A percentile compares a stretch with the other conserved stretches of the same genome.
These are phyloP conservation scores for Itoplectis maculator DNA, from an alignment of 2,888 invertebrate species.

Conservation along the genomic window DNA sequence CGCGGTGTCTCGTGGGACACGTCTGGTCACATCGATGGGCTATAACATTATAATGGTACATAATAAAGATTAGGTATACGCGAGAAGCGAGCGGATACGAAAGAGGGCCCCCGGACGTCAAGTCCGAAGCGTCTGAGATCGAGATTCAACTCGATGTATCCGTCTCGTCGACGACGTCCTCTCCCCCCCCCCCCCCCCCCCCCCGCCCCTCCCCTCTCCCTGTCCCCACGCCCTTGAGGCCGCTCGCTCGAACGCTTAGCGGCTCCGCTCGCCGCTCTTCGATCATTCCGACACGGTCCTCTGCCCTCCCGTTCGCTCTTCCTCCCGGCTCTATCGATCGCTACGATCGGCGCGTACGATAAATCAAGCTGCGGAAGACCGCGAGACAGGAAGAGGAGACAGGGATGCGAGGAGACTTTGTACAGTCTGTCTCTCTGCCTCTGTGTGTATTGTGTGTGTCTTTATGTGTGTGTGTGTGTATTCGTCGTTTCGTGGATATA, in stretches of 20 bases:
- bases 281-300: constrained; percentile 68
- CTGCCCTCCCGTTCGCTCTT: constrained; percentile 43
- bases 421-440: no score
- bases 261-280: constrained; percentile 62
- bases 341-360: constrained; percentile 66
- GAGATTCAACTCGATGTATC: constrained; percentile 70
- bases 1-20: neutral
- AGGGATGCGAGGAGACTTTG: constrained; percentile 36
- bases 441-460: neutral
- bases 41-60: constrained; percentile 34
- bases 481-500: constrained; percentile 44
- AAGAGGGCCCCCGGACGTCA: constrained; percentile 64
- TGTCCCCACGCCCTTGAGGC: constrained; percentile 4
- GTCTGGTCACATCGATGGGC: neutral
- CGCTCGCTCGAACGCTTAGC: constrained; percentile 43
- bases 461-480: constrained; percentile 28
- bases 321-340: constrained; percentile 61
- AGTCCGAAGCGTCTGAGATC: constrained; percentile 62
- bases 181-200: constrained; percentile 29
- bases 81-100: constrained; percentile 35
- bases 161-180: constrained; percentile 64
- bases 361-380: constrained; percentile 65
- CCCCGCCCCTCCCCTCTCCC: constrained; percentile 29
- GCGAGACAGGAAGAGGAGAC: constrained; percentile 42
- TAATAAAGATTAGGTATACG: constrained; percentile 51